Percentiles rank a stretch among this genome's conserved stretches.
Evolutionary conservation across 2,888 invertebrate genomes (phyloP).

Genomic region (Dusona sp.): DNA sequence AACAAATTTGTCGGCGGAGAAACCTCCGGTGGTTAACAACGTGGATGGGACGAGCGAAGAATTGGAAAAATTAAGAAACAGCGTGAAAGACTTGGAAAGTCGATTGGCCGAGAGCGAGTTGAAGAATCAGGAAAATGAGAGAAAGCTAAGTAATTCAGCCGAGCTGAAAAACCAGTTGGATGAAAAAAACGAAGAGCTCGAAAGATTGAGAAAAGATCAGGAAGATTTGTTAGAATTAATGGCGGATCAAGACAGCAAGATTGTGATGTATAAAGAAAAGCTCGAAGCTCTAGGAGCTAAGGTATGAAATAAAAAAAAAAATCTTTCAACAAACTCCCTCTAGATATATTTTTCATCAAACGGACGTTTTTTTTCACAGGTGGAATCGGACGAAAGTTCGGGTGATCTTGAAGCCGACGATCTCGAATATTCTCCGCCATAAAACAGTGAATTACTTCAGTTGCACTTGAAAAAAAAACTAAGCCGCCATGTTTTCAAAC

Average conservation of each 20-base stretch:
- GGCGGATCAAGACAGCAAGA: slow-evolving; percentile 93
- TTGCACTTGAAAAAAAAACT: slow-evolving; percentile 23
- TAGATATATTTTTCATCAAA: not conserved
- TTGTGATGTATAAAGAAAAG: slow-evolving; percentile 88
- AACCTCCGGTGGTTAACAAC: slow-evolving; percentile 64
- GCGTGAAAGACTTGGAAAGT: slow-evolving; percentile 77
- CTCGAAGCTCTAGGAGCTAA: slow-evolving; percentile 86
- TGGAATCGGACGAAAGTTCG: slow-evolving; percentile 81
- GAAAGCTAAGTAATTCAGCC: slow-evolving; percentile 77
- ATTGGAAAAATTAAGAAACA: slow-evolving; percentile 75
- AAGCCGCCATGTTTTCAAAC: slow-evolving; percentile 47
- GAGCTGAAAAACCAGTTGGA: slow-evolving; percentile 79
- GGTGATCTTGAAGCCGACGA: slow-evolving; percentile 80
- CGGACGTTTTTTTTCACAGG: slow-evolving; percentile 68
- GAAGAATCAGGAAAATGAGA: slow-evolving; percentile 81
- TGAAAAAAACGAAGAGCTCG: slow-evolving; percentile 86
- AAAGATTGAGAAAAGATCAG: slow-evolving; percentile 93
- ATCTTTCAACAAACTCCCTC: no score
- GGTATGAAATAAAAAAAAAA: slow-evolving; percentile 44
- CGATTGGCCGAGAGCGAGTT: slow-evolving; percentile 74
- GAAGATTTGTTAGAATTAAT: slow-evolving; percentile 96
- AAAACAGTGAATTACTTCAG: slow-evolving; percentile 42
- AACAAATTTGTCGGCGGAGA: slow-evolving; percentile 76
- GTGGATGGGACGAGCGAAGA: slow-evolving; percentile 73
- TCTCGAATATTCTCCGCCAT: slow-evolving; percentile 66